Evolutionary conservation across 2,888 invertebrate genomes (phyloP).

Genomic region (Omphaloscelis lunosa): DNA sequence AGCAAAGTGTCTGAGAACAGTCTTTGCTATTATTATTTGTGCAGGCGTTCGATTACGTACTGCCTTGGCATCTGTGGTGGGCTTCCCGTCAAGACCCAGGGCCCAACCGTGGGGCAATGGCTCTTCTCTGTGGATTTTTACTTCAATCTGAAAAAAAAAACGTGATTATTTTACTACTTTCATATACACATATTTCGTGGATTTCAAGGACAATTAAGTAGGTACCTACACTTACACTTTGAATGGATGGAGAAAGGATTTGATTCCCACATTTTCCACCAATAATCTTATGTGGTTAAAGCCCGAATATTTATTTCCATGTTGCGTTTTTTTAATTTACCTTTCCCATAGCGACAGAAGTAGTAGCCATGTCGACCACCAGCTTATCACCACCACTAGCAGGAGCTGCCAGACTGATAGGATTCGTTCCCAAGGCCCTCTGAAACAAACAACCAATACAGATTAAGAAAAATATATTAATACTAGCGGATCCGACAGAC

Average conservation of each 20-base stretch:
- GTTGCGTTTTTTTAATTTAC: constrained; percentile 79
- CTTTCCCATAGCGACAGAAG: constrained; percentile 98
- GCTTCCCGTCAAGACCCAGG: constrained; percentile 90
- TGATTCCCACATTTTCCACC: neutral
- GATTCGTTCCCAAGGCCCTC: constrained; percentile 97
- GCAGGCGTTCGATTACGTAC: constrained; percentile 69
- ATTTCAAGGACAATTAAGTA: neutral
- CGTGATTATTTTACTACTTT: no score
- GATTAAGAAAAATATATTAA: neutral
- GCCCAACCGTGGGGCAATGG: constrained; percentile 97
- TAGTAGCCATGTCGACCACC: constrained; percentile 98
- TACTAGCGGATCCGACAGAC: no score
- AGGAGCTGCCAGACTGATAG: constrained; percentile 95
- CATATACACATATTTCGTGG: neutral
- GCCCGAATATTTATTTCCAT: neutral
- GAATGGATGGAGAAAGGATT: neutral
- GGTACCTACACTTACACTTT: neutral
- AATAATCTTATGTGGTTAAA: neutral
- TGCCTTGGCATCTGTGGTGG: constrained; percentile 92
- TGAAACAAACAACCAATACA: constrained; percentile 71
- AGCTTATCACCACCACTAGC: constrained; percentile 93
- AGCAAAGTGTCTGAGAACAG: neutral
- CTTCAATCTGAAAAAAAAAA: constrained; percentile 92
- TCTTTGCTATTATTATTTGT: neutral
- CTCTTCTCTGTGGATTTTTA: constrained; percentile 94